Base-by-base conservation (phyloP, 2,888 invertebrate species). In the Idaea biselata region DNA sequence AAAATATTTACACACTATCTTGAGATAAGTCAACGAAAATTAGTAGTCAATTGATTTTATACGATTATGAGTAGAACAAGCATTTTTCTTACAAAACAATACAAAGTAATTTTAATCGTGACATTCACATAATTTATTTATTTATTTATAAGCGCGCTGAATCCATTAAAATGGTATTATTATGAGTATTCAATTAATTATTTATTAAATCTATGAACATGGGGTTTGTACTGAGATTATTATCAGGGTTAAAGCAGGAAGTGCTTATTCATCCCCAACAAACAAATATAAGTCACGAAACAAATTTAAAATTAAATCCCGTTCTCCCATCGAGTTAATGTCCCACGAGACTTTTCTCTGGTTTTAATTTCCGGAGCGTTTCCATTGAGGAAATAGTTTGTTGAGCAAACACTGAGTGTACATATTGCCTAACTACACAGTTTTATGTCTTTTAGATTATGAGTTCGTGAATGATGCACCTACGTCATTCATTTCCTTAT, bases 361-460 rank as follows among this genome's bases (percentile, higher is more conserved):
- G 82, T 86, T 88, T 89, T 89, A 90, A 90, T 90, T 89, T 90
- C 89, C 89, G 89, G 87, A 78, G 75, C 81, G 81, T 82, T 88
- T 88, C 84, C 84, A 81, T 71, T 64, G 81, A 83, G 89, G 89
- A 90, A 89, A 88, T 90, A 89, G 89, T 90, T 89, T 82, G 86
- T 80, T 80, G 79, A 76, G 76, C 68, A 73, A 78, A 79, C 75
- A 80, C 73, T 69, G 63, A 74, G 63, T 62, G 64, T 68, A 73
- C 63, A 67, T 60, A 58, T 44, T 14, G 44, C 16, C 11, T 57
- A 7, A 59, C 18, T 18, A 25, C 54, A 54, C 11, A 16, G 16
- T 44, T 44, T 44, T 44, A 44, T 44, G 44, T 44, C 44, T 44
- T 44, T 44, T 44, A 7, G 11, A 14, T 14, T 11, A 44, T 8